A percentile compares a stretch with the other conserved stretches of the same genome.
phyloP scores from a whole-genome alignment of 1,140 invertebrate genomes.

The Wasmannia auropunctata region DNA sequence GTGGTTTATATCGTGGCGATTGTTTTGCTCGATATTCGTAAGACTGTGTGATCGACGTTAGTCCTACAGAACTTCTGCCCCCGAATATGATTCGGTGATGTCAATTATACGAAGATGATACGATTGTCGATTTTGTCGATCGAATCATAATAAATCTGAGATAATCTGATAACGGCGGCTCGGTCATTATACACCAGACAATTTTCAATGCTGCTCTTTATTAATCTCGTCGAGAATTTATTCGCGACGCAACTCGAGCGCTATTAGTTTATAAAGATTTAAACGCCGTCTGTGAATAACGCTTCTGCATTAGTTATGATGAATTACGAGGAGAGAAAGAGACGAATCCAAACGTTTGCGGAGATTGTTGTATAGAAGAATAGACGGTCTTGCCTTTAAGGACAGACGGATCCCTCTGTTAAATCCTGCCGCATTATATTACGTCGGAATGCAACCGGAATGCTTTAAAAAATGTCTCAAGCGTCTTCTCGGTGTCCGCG shows the following conservation, averaged over 20 bases:
- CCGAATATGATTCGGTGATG: neutral
- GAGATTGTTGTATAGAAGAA: conserved; percentile 29
- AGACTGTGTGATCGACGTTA: conserved; percentile 20
- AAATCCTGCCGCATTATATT: conserved; percentile 44
- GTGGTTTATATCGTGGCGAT: conserved; percentile 49
- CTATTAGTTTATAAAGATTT: conserved; percentile 10
- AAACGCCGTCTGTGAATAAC: conserved; percentile 13
- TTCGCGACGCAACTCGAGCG: neutral
- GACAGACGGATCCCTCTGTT: neutral
- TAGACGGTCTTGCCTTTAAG: conserved; percentile 34
- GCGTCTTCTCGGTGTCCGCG: neutral
- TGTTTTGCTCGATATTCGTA: conserved; percentile 52
- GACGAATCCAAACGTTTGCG: neutral
- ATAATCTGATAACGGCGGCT: neutral
- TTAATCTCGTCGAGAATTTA: neutral
- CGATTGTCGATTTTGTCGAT: neutral
- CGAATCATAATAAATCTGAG: neutral
- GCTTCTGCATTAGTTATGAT: conserved; percentile 4
- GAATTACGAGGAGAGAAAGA: neutral
- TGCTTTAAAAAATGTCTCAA: conserved; percentile 36
- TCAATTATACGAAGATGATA: too few relatives aligned
- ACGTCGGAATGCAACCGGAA: conserved; percentile 19
- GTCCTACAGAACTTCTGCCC: neutral
- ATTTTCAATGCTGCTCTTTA: neutral
- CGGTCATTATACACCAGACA: neutral